Percentiles rank a stretch among this genome's conserved stretches.
Evolutionary conservation across 1,140 invertebrate genomes (phyloP).

Genomic region (Drosophila pandora): DNA sequence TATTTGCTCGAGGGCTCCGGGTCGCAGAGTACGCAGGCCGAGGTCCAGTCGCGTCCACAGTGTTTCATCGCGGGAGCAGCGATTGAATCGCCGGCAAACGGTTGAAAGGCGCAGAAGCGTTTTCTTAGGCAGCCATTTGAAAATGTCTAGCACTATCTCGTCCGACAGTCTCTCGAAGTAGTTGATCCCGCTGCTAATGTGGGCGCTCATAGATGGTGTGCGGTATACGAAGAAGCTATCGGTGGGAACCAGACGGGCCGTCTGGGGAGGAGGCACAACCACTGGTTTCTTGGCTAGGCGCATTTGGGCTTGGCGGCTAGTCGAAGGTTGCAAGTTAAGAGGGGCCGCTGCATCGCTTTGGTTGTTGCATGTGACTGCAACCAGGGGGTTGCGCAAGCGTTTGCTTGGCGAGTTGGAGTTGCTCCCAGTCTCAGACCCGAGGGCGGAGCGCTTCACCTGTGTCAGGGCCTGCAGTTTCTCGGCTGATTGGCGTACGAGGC

Average conservation of each 20-base stretch:
- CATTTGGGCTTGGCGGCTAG: conserved; percentile 63
- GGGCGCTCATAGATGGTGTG: conserved; percentile 50
- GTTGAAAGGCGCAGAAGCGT: conserved; percentile 88
- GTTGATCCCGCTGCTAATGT: conserved; percentile 80
- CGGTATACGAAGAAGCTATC: conserved; percentile 74
- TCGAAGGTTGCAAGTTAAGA: conserved; percentile 65
- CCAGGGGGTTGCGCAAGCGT: conserved; percentile 67
- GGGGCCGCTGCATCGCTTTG: conserved; percentile 30
- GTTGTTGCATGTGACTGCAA: conserved; percentile 55
- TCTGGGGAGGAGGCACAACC: neutral
- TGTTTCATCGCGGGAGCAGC: conserved; percentile 91
- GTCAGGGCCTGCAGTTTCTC: conserved; percentile 42
- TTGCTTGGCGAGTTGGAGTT: conserved; percentile 71
- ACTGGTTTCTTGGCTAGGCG: conserved; percentile 43
- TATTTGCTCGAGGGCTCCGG: conserved; percentile 88
- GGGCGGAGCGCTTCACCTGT: conserved; percentile 44
- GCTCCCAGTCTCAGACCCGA: conserved; percentile 42
- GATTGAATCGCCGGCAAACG: conserved; percentile 88
- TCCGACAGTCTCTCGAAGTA: conserved; percentile 89
- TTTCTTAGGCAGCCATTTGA: conserved; percentile 92
- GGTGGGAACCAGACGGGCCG: conserved; percentile 15
- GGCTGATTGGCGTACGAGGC: conserved; percentile 27
- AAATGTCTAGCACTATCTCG: conserved; percentile 93
- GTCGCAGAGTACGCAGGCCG: conserved; percentile 87
- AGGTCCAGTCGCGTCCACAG: conserved; percentile 94